phyloP scores from a whole-genome alignment of 2,113 vertebrate species.

The Pyxicephalus adspersus region DNA sequence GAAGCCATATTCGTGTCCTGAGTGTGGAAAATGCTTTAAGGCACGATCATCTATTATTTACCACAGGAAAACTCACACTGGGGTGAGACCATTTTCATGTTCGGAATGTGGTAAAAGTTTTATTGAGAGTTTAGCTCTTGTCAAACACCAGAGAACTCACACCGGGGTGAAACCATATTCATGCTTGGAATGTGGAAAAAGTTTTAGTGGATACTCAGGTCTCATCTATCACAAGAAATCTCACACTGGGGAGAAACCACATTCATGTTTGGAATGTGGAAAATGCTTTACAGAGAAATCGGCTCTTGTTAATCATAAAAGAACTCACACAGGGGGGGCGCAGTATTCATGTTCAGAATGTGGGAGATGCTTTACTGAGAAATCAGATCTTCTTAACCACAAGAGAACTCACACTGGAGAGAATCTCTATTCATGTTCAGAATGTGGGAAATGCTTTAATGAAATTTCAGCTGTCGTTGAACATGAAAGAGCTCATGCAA shows the following conservation, averaged over 20 bases:
- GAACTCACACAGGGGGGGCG: no score
- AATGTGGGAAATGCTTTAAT: no score
- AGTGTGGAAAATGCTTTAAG: conserved; percentile 62
- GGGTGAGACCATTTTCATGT: conserved; percentile 63
- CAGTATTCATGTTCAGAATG: no score
- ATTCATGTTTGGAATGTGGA: conserved; percentile 5
- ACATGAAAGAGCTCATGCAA: no score
- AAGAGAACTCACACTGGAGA: no score
- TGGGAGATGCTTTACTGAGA: no score
- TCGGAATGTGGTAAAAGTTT: conserved; percentile 54
- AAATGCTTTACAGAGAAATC: conserved; percentile 19
- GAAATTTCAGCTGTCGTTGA: no score
- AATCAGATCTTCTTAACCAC: no score
- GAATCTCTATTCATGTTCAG: no score
- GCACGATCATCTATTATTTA: conserved; percentile 60
- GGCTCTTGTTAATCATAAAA: no score
- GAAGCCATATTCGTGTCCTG: conserved; percentile 64
- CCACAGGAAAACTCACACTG: conserved; percentile 22
- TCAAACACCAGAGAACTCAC: conserved; percentile 58
- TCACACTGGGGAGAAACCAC: conserved; percentile 56
- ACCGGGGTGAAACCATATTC: conserved; percentile 50
- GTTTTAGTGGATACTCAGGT: conserved; percentile 56
- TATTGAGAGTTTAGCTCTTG: not conserved
- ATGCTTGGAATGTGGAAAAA: conserved; percentile 56
- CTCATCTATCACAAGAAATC: conserved; percentile 58